phyloP scores from a whole-genome alignment of 2,888 invertebrate species.

The Aromia moschata region DNA sequence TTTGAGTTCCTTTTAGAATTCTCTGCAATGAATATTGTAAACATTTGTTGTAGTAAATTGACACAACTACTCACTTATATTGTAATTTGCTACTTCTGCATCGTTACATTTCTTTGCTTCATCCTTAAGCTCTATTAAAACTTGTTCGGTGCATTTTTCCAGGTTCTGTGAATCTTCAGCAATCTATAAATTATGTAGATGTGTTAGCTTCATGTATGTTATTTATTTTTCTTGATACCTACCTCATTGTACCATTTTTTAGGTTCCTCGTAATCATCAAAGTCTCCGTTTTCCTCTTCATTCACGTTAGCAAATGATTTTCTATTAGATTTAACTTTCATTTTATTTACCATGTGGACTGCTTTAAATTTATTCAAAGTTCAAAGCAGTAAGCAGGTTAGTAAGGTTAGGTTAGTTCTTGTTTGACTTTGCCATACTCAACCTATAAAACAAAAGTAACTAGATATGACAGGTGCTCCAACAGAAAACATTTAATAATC shows the following conservation, averaged over 20 bases:
- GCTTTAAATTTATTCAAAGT: too few relatives aligned
- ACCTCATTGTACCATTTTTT: slow-evolving; percentile 76
- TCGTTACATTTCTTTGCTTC: slow-evolving; percentile 75
- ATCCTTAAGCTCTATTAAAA: slow-evolving; percentile 69
- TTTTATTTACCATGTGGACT: slow-evolving; percentile 31
- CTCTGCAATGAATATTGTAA: slow-evolving; percentile 55
- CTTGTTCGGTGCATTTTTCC: slow-evolving; percentile 64
- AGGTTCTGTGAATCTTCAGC: slow-evolving; percentile 64
- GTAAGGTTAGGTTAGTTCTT: too few relatives aligned
- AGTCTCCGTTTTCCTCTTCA: slow-evolving; percentile 24
- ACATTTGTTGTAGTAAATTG: background rate
- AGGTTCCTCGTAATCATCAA: slow-evolving; percentile 56
- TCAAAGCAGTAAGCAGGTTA: too few relatives aligned
- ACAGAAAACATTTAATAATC: too few relatives aligned
- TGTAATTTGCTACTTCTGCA: slow-evolving; percentile 71
- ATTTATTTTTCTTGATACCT: too few relatives aligned
- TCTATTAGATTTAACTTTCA: slow-evolving; percentile 18
- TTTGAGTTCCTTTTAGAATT: slow-evolving; percentile 71
- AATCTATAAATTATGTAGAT: too few relatives aligned
- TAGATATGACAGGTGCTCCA: background rate
- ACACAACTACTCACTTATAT: slow-evolving; percentile 65
- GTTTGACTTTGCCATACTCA: too few relatives aligned
- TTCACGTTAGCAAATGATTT: background rate
- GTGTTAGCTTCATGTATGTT: too few relatives aligned
- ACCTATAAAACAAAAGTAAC: background rate